Percentiles rank a stretch among this genome's conserved stretches.
Conservation (phyloP, 2,797 vertebrate genomes). For the Poecilia wingei region DNA sequence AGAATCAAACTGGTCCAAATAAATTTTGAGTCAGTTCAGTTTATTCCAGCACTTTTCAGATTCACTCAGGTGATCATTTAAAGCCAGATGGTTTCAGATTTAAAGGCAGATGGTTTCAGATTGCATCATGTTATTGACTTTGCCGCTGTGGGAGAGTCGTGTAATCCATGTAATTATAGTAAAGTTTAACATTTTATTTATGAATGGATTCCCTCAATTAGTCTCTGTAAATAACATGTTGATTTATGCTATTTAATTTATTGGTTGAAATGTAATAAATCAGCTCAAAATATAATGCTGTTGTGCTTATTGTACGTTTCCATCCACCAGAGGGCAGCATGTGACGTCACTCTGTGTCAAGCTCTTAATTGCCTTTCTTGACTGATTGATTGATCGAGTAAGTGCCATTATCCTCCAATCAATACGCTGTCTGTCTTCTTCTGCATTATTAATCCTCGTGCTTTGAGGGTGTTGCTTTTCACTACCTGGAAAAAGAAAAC, state of each 20-base stretch:
- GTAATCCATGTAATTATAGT: not conserved
- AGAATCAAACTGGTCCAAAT: not conserved
- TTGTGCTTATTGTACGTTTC: not conserved
- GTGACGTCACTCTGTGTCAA: not conserved
- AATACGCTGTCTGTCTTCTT: not conserved
- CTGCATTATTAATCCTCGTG: not conserved
- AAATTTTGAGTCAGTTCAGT: not conserved
- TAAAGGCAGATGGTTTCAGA: not conserved
- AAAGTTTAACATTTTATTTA: not conserved
- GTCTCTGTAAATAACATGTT: not conserved
- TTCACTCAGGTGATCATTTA: not conserved
- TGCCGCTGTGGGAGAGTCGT: not conserved
- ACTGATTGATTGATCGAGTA: too few relatives aligned
- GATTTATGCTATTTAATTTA: not conserved
- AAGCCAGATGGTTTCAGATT: not conserved
- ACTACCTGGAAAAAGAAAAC: not conserved
- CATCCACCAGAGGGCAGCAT: conserved; percentile 66
- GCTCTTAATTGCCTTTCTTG: not conserved
- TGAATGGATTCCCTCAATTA: not conserved
- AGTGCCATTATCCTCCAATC: too few relatives aligned
- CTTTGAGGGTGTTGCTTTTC: not conserved
- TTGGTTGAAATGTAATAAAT: not conserved
- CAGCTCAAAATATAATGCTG: not conserved
- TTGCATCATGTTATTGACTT: not conserved
- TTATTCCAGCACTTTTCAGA: not conserved